Evolutionary conservation across 2,113 vertebrate genomes (phyloP), one percentile per base, ranked within the genome.

Genomic region (Psittacus erithacus): DNA sequence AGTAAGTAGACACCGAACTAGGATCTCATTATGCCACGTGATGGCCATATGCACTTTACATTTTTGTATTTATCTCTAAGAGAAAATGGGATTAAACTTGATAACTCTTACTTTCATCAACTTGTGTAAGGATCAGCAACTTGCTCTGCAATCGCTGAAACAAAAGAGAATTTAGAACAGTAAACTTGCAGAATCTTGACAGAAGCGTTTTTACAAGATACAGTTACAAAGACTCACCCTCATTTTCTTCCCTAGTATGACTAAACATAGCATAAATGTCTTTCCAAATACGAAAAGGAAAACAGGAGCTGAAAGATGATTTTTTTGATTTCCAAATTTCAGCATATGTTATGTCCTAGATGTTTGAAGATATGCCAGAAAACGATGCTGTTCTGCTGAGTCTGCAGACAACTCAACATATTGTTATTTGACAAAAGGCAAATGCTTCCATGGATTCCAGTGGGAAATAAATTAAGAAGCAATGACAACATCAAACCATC

Each of bases 101-200:
- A 0, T 43, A 91, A 63, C 79, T 95, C 98, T 98, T 98, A 98
- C 98, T 94, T 97, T 93, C 96, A 87, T 92, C 92, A 69, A 96
- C 97, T 60, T 46, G 85, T 13, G 70, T 98, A 70, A 98, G 85
- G 88, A 96, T 75, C 79, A 95, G 95, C 84, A 98, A 92, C 93
- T 97, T 98, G 92, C 95, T 98, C 79, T 98, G 98, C 68, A 98
- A 80, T 92, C 64, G 86, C 98, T 98, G 96, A 59, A 97, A 81
- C 19, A 90, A 53, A 93, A 90, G 62, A 95, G 31, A 88, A 60
- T 39, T 92, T 35, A 28, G 49, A 85, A 82, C 44, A 87, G 43
- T 57, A 62, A 93, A 2, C 16, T 13, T 73, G 27, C 47, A 82
- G 62, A 70, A 73, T 41, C 17, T 52, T 28, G 28, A 68, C 0